Percentiles rank a stretch among this genome's conserved stretches.
Conservation (phyloP, 2,113 vertebrate genomes). For the Labeo rohita region DNA sequence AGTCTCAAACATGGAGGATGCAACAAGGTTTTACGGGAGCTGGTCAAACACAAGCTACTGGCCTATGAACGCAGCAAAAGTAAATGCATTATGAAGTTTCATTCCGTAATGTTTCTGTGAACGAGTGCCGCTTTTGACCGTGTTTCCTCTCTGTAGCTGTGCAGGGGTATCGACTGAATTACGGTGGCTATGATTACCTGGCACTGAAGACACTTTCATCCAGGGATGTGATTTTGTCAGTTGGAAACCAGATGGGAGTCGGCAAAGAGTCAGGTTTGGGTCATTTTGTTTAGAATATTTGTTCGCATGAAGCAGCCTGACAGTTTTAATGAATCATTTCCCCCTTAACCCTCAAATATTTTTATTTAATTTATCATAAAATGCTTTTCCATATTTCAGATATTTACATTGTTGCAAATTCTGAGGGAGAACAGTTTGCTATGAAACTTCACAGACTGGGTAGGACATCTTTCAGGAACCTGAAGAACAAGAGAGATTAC, state of each 20-base stretch:
- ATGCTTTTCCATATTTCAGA: constrained; percentile 71
- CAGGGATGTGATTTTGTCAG: constrained; percentile 85
- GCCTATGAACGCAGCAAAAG: constrained; percentile 88
- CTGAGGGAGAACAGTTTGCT: constrained; percentile 85
- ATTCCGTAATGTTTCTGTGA: not conserved
- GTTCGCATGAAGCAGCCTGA: not conserved
- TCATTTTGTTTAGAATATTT: constrained; percentile 1
- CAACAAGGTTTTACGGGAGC: constrained; percentile 91
- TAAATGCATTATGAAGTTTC: constrained; percentile 63
- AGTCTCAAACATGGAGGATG: constrained; percentile 94
- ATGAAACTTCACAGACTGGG: constrained; percentile 93
- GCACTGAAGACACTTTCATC: constrained; percentile 91
- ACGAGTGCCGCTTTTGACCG: not conserved
- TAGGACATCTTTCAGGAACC: constrained; percentile 92
- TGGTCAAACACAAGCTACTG: constrained; percentile 90
- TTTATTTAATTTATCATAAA: not conserved
- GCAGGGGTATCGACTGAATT: constrained; percentile 92
- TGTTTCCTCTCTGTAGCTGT: constrained; percentile 76
- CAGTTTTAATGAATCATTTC: not conserved
- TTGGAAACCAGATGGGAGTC: constrained; percentile 98
- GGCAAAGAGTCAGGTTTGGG: constrained; percentile 94
- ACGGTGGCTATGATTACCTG: constrained; percentile 93
- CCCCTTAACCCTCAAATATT: not conserved
- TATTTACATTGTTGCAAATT: constrained; percentile 94
- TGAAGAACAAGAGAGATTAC: constrained; percentile 97